Evolutionary conservation across 2,113 vertebrate genomes (phyloP).

Genomic region (Thamnaconus septentrionalis): DNA sequence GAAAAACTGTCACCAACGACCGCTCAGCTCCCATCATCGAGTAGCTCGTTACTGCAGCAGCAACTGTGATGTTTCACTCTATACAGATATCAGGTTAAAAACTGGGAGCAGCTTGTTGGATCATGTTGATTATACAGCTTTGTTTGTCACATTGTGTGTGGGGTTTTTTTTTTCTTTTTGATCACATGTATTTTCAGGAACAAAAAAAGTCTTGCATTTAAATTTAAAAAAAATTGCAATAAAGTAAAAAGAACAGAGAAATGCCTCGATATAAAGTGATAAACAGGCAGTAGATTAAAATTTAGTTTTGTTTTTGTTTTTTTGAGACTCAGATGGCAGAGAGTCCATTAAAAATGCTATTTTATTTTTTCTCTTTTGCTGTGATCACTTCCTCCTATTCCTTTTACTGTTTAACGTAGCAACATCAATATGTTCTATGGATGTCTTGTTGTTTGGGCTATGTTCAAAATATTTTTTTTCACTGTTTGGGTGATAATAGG

Average conservation of each 20-base stretch:
- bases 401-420: not conserved
- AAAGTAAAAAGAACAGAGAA: too few species aligned
- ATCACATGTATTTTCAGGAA: conserved; percentile 13
- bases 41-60: conserved; percentile 43
- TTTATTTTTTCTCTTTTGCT: conserved; percentile 19
- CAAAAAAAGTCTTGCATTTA: too few species aligned
- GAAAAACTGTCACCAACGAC: conserved; percentile 84
- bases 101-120: conserved; percentile 17
- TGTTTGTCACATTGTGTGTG: conserved; percentile 18
- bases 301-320: not conserved
- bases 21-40: conserved; percentile 84
- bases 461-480: conserved; percentile 13
- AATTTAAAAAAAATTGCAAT: too few species aligned
- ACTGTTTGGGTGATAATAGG: conserved; percentile 35
- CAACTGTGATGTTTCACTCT: conserved; percentile 1
- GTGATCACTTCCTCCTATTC: not conserved
- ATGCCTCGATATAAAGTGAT: too few species aligned
- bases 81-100: conserved; percentile 30
- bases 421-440: not conserved
- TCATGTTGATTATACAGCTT: conserved; percentile 7
- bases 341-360: conserved; percentile 10
- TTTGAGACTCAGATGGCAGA: too few species aligned
- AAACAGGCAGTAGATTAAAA: too few species aligned
- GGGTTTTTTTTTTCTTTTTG: conserved; percentile 5
- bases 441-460: conserved; percentile 18